A percentile compares a stretch with the other conserved stretches of the same genome.
Evolutionary conservation across 2,797 vertebrate genomes (phyloP).

Genomic region (Poecile montanus): DNA sequence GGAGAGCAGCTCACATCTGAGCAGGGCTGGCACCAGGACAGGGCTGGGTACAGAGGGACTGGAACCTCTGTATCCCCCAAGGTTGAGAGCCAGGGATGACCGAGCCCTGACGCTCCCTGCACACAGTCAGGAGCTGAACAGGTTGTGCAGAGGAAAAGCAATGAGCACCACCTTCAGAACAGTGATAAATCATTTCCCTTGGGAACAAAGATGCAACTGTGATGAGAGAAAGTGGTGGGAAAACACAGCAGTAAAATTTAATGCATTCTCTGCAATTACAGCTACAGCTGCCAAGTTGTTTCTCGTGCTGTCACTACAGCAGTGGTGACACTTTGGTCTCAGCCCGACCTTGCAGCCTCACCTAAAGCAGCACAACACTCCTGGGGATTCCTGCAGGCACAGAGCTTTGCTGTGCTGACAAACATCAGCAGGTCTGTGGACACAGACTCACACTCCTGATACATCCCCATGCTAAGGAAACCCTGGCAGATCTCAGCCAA

Average conservation of each 20-base stretch:
- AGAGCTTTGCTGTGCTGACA: neutral
- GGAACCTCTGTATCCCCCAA: accelerated
- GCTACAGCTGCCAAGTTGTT: slow-evolving; percentile 32
- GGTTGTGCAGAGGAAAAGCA: neutral
- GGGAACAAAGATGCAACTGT: neutral
- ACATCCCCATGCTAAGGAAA: neutral
- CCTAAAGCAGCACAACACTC: neutral
- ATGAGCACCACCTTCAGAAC: slow-evolving; percentile 30
- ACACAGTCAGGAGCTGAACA: neutral
- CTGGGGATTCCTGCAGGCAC: neutral
- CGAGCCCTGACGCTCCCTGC: neutral
- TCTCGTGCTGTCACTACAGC: neutral
- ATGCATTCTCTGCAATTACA: neutral
- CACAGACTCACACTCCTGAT: accelerated
- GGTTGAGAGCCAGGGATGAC: neutral
- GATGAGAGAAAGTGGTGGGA: neutral
- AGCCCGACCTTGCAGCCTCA: neutral
- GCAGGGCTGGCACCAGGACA: neutral
- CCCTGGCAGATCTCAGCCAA: neutral
- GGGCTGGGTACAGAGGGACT: neutral
- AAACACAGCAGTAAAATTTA: slow-evolving; percentile 6
- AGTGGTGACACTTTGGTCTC: neutral
- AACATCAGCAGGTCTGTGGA: neutral
- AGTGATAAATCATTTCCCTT: slow-evolving; percentile 10
- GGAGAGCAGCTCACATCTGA: neutral